These are phyloP conservation scores for Oreamnos americanus DNA, from an alignment of 2,113 vertebrate genomes.

Conservation along the genomic window DNA sequence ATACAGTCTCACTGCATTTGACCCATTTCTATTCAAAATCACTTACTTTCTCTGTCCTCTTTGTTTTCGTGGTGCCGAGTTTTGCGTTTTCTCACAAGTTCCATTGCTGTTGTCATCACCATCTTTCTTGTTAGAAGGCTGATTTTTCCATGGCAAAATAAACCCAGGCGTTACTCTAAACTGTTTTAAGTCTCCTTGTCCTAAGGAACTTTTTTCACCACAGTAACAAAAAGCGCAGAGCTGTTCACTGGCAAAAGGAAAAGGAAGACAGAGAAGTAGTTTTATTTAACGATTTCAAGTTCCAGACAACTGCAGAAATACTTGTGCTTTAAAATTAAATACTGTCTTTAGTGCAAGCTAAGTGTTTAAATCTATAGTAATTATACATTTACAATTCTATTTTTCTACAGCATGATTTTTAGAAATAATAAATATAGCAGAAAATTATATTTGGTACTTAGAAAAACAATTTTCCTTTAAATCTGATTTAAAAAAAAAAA, in stretches of 20 bases:
- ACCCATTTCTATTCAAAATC: background rate
- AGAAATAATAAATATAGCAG: background rate
- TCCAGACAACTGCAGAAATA: background rate
- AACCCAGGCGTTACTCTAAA: slow-evolving; percentile 93
- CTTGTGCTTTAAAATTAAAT: background rate
- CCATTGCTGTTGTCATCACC: slow-evolving; percentile 84
- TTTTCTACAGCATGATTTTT: background rate
- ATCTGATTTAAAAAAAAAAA: background rate
- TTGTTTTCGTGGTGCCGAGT: slow-evolving; percentile 78
- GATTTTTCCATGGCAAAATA: slow-evolving; percentile 83
- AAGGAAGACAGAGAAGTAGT: background rate
- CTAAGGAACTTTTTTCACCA: slow-evolving; percentile 91
- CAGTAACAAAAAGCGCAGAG: slow-evolving; percentile 98
- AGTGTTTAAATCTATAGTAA: background rate
- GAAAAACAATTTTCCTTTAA: background rate
- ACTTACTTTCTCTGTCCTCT: slow-evolving; percentile 88
- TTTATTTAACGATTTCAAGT: background rate
- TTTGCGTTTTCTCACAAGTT: slow-evolving; percentile 81
- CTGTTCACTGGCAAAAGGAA: slow-evolving; percentile 86
- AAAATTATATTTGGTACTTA: background rate
- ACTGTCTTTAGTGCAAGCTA: background rate
- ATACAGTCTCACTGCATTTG: background rate
- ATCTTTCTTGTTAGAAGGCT: slow-evolving; percentile 86
- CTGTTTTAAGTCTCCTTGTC: slow-evolving; percentile 94
- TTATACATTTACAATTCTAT: background rate